Conservation (phyloP, 2,113 vertebrate species). For the Emydura subglobosa region DNA sequence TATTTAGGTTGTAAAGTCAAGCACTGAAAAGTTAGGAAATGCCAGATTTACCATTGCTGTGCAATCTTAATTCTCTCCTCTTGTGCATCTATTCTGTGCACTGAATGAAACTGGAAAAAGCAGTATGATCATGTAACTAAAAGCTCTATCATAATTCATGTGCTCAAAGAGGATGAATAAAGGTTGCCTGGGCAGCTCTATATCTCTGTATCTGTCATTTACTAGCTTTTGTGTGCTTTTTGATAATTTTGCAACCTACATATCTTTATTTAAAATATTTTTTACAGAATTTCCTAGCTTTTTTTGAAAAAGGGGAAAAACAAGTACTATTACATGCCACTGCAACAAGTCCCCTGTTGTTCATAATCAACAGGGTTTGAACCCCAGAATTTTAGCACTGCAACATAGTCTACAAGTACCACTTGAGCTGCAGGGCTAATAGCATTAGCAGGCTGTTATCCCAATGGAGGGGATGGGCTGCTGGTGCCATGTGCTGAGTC, state of each 20-base stretch:
- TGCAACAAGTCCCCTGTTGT: neutral
- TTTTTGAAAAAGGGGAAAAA: neutral
- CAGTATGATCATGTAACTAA: neutral
- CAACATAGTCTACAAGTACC: neutral
- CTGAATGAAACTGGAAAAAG: neutral
- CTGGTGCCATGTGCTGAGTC: neutral
- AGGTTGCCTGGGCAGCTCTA: neutral
- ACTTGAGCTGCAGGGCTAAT: neutral
- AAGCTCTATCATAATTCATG: neutral
- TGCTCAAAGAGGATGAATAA: neutral
- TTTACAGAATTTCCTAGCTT: neutral
- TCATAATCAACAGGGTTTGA: neutral
- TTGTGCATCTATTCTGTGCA: neutral
- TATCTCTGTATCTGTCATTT: neutral
- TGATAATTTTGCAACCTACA: neutral
- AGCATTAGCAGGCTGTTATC: neutral
- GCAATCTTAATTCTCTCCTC: neutral
- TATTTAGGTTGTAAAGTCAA: neutral
- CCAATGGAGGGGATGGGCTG: neutral
- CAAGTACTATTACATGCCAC: rapidly evolving
- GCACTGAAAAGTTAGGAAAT: neutral
- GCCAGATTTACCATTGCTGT: neutral
- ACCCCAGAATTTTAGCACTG: neutral
- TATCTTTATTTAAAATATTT: neutral
- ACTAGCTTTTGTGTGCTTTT: neutral